phyloP scores from a whole-genome alignment of 1,140 invertebrate species.

The Brachionus koreanus region DNA sequence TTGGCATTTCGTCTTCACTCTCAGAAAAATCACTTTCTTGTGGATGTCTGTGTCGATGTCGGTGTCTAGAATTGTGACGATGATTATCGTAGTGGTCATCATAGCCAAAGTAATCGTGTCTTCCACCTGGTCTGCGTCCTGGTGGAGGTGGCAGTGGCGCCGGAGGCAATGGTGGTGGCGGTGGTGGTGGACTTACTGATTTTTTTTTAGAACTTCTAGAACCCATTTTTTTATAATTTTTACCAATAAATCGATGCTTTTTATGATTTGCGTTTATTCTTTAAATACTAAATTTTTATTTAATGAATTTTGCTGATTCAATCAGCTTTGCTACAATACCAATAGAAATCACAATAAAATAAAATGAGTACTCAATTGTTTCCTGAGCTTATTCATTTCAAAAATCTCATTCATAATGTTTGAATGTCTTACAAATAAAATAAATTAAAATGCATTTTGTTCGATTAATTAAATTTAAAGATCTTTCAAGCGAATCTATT shows the following conservation, averaged over 20 bases:
- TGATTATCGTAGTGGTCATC: not conserved
- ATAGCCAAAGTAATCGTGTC: not conserved
- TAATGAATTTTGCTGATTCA: not conserved
- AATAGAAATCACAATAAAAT: not conserved
- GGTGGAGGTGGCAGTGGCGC: not conserved
- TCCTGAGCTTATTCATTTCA: not conserved
- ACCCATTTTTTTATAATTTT: not conserved
- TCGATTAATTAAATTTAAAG: not conserved
- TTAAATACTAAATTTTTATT: slow-evolving; percentile 13
- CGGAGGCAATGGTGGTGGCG: not conserved
- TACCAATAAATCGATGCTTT: not conserved
- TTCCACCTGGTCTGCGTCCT: not conserved
- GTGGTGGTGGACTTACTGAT: not conserved
- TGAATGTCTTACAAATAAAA: not conserved
- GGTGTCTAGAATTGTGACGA: not conserved
- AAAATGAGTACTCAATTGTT: not conserved
- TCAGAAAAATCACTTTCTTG: not conserved
- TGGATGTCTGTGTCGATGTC: not conserved
- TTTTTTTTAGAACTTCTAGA: not conserved
- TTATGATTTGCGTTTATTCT: not conserved
- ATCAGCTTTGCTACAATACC: not conserved
- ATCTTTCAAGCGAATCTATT: not conserved
- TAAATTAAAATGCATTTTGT: not conserved
- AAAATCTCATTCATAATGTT: not conserved
- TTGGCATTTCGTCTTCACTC: not conserved